These are phyloP conservation scores for Okapia johnstoni DNA, from an alignment of 2,113 vertebrate genomes.

Conservation along the genomic window DNA sequence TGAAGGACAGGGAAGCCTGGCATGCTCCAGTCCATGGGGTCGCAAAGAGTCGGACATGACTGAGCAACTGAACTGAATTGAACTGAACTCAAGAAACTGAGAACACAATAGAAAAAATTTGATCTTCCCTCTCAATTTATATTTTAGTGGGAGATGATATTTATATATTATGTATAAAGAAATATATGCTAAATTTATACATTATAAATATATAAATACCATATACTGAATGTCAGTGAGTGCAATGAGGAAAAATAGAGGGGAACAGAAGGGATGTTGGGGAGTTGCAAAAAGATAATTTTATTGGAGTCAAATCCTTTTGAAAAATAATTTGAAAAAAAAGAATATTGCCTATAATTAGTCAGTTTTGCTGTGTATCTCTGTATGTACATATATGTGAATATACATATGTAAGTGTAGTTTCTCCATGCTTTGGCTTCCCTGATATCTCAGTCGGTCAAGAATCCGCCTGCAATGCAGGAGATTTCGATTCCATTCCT, in stretches of 20 bases:
- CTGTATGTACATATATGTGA: background rate
- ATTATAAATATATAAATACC: background rate
- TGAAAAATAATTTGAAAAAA: background rate
- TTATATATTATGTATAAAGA: background rate
- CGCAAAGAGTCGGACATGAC: fast-evolving
- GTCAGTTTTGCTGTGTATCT: background rate
- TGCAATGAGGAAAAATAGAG: background rate
- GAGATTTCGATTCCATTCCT: background rate
- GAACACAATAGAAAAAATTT: background rate
- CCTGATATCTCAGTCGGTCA: background rate
- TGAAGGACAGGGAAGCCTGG: background rate
- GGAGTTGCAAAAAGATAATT: background rate
- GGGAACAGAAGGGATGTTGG: background rate
- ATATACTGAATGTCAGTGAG: background rate
- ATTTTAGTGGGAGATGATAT: background rate
- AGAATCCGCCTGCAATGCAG: background rate
- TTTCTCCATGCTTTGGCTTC: background rate
- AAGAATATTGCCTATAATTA: background rate
- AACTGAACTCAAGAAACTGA: background rate
- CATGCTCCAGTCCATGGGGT: background rate
- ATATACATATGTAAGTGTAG: background rate
- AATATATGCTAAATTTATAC: background rate
- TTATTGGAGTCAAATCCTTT: background rate
- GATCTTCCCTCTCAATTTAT: background rate
- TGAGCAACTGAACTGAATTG: background rate